These are phyloP conservation scores for Aldabrachelys gigantea DNA, from an alignment of 2,113 vertebrate species.

Conservation along the genomic window DNA sequence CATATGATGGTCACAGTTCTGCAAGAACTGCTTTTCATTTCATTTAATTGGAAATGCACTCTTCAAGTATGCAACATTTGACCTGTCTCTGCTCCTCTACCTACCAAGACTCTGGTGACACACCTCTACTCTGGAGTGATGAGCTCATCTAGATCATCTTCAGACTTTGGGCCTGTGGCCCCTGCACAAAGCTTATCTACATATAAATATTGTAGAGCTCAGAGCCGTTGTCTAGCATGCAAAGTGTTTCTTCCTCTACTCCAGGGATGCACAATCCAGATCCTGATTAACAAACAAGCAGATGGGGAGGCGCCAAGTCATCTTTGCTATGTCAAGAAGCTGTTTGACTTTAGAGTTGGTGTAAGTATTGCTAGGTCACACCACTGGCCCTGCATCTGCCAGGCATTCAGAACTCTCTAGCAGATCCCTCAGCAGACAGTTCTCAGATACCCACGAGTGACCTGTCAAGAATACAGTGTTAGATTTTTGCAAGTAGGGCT, in stretches of 20 bases:
- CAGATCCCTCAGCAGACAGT: not conserved
- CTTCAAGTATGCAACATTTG: not conserved
- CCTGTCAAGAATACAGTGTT: not conserved
- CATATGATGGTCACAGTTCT: not conserved
- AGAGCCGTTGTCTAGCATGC: not conserved
- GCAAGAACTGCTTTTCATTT: not conserved
- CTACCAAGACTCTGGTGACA: not conserved
- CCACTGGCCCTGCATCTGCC: not conserved
- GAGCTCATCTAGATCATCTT: not conserved
- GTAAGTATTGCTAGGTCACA: not conserved
- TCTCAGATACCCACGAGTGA: not conserved
- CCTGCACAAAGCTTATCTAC: not conserved
- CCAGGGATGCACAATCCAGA: not conserved
- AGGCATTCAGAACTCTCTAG: not conserved
- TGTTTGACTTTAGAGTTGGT: not conserved
- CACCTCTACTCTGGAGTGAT: not conserved
- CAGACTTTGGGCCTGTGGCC: not conserved
- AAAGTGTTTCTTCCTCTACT: not conserved
- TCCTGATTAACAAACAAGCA: not conserved
- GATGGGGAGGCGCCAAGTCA: fast-evolving
- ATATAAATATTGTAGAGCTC: not conserved
- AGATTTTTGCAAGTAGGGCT: not conserved
- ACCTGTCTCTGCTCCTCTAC: not conserved
- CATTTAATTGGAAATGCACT: not conserved
- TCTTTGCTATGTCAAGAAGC: not conserved